Evolutionary conservation across 1,140 invertebrate species (phyloP).

Genomic region (Helicorthomorpha holstii): DNA sequence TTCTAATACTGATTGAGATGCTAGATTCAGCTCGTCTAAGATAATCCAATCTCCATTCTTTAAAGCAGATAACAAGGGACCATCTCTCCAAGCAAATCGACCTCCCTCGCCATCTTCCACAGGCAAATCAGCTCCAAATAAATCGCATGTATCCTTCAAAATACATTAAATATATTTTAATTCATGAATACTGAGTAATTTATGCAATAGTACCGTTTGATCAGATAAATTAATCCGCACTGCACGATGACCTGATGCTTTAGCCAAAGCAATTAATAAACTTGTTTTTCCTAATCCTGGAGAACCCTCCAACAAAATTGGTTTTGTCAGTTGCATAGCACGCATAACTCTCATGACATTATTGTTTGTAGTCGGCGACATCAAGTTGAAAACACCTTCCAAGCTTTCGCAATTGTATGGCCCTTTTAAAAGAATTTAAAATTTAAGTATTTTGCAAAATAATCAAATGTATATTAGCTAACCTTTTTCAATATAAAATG

Average conservation of each 20-base stretch:
- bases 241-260: conserved; percentile 56
- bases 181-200: conserved; percentile 5
- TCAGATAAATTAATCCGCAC: conserved; percentile 94
- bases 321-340: conserved; percentile 70
- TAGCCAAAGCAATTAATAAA: conserved; percentile 77
- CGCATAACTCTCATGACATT: conserved; percentile 73
- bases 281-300: conserved; percentile 98
- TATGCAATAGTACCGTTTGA: conserved; percentile 55
- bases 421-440: not conserved
- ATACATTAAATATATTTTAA: conserved; percentile 3
- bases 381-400: conserved; percentile 41
- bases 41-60: conserved; percentile 90
- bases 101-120: conserved; percentile 66
- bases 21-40: conserved; percentile 95
- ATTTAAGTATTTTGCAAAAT: no score
- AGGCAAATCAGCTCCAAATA: conserved; percentile 96
- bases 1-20: conserved; percentile 94
- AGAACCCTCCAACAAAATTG: conserved; percentile 88
- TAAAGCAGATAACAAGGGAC: conserved; percentile 80
- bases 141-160: conserved; percentile 75
- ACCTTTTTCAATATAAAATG: conserved; percentile 28
- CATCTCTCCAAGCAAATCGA: conserved; percentile 89
- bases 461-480: conserved; percentile 7
- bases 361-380: conserved; percentile 59
- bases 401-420: conserved; percentile 6